Evolutionary conservation across 2,888 invertebrate genomes (phyloP).

Genomic region (Leptinotarsa peninsularis): DNA sequence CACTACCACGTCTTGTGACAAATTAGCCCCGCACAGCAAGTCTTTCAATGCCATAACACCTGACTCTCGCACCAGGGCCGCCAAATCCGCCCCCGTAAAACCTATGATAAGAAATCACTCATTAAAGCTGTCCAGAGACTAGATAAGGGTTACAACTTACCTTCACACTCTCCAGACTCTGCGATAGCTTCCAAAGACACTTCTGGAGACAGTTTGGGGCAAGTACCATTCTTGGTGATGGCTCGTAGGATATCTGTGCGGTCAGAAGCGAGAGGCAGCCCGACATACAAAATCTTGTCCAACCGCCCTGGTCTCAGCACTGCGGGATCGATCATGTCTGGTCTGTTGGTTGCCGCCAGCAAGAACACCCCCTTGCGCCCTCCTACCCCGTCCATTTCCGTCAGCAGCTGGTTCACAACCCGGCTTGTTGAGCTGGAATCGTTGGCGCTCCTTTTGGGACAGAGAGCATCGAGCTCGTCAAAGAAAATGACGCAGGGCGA

Average conservation of each 20-base stretch:
- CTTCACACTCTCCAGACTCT: constrained; percentile 74
- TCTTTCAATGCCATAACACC: constrained; percentile 84
- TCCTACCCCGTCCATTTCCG: constrained; percentile 98
- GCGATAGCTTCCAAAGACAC: constrained; percentile 82
- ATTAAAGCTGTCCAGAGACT: neutral
- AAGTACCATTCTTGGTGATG: constrained; percentile 80
- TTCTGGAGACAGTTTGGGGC: constrained; percentile 80
- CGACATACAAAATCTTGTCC: constrained; percentile 91
- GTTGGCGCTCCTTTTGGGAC: constrained; percentile 77
- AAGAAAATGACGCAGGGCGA: constrained; percentile 99
- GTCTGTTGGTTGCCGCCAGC: constrained; percentile 95
- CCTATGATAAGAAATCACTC: constrained; percentile 56
- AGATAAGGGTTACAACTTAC: constrained; percentile 1
- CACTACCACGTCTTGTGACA: constrained; percentile 68
- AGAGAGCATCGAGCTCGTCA: constrained; percentile 96
- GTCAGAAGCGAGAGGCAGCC: constrained; percentile 83
- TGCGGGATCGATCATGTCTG: constrained; percentile 97
- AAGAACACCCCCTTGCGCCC: constrained; percentile 92
- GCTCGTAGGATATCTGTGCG: constrained; percentile 89
- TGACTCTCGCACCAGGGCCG: constrained; percentile 89
- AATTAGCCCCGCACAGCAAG: constrained; percentile 69
- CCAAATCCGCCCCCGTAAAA: constrained; percentile 94
- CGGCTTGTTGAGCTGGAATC: constrained; percentile 32
- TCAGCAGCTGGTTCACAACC: constrained; percentile 94
- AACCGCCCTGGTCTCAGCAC: constrained; percentile 89